Evolutionary conservation across 2,113 vertebrate species (phyloP).

Genomic region (Pongo abelii): DNA sequence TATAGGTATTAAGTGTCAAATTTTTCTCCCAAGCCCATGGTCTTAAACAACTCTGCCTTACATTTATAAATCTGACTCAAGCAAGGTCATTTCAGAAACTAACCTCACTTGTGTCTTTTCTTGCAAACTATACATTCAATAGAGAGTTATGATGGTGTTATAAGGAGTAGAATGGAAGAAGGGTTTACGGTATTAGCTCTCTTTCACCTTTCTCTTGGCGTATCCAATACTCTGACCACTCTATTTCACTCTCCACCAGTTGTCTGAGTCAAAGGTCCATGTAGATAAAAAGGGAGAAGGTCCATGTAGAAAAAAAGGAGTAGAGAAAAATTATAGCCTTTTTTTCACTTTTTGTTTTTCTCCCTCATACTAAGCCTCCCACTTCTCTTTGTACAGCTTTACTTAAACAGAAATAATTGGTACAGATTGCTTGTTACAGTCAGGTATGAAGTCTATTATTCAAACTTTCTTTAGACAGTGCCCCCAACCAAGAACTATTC

Average conservation of each 20-base stretch:
- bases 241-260: not conserved
- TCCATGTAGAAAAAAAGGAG: not conserved
- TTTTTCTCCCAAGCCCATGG: not conserved
- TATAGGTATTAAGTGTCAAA: not conserved
- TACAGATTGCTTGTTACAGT: not conserved
- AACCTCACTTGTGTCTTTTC: not conserved
- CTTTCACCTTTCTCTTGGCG: not conserved
- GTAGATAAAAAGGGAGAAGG: too few species aligned
- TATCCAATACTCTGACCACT: not conserved
- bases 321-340: not conserved
- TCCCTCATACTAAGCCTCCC: not conserved
- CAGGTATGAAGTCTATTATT: not conserved
- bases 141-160: not conserved
- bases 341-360: not conserved
- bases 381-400: not conserved
- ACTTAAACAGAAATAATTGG: not conserved
- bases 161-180: not conserved
- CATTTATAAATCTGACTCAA: not conserved
- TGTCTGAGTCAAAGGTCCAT: not conserved
- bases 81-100: not conserved
- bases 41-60: not conserved
- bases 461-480: not conserved
- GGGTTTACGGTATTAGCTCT: not conserved
- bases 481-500: not conserved
- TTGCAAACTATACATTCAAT: not conserved